Conservation (phyloP, 2,113 vertebrate species). For the Gymnobelideus leadbeateri region DNA sequence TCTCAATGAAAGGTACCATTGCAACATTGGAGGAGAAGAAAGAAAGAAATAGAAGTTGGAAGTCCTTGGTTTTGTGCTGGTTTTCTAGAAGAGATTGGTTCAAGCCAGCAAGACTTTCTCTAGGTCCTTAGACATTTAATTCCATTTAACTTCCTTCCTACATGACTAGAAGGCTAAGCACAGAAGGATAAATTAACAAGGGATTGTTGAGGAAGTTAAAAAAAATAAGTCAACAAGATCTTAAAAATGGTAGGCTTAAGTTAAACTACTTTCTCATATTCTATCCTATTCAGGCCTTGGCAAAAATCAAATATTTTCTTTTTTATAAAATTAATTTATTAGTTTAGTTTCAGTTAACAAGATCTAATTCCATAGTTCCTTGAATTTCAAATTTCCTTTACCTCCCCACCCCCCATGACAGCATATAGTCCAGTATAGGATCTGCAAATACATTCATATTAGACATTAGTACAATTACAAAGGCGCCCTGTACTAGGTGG, state of each 20-base stretch:
- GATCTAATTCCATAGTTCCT: too few species aligned
- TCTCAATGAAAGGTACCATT: not conserved
- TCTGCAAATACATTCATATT: too few species aligned
- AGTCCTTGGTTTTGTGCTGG: not conserved
- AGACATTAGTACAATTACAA: too few species aligned
- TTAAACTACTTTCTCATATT: not conserved
- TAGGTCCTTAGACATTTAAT: too few species aligned
- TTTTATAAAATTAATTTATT: too few species aligned
- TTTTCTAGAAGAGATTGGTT: not conserved
- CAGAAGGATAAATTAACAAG: conserved; percentile 2
- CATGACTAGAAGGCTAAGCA: not conserved
- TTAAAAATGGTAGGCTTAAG: not conserved
- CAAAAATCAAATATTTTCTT: not conserved
- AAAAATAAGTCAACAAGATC: not conserved
- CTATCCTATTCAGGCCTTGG: accelerated
- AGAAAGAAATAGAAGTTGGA: not conserved
- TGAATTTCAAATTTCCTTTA: too few species aligned
- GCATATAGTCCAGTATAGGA: too few species aligned
- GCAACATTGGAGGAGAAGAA: too few species aligned
- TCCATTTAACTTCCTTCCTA: not conserved
- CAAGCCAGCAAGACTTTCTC: not conserved
- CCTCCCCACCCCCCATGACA: too few species aligned
- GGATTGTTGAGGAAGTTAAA: conserved; percentile 15
- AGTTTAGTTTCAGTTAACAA: too few species aligned
- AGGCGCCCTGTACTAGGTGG: too few species aligned